Percentiles rank a stretch among this genome's conserved stretches.
phyloP scores from a whole-genome alignment of 2,797 vertebrate species.

The Enteromius treurensis region DNA sequence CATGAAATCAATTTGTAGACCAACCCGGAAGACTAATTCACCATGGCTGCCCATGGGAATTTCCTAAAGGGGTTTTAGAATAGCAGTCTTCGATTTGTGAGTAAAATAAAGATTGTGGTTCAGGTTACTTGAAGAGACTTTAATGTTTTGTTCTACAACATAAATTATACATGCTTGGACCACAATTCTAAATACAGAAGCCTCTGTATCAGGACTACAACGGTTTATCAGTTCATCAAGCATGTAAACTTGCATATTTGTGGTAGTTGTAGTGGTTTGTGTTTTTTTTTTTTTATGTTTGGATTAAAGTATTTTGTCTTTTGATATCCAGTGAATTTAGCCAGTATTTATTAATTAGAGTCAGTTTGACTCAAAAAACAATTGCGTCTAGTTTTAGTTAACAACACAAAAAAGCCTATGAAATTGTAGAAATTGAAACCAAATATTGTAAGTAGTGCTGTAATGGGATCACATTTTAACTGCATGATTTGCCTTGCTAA shows the following conservation, averaged over 20 bases:
- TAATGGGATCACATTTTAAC: neutral
- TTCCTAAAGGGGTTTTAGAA: conserved; percentile 14
- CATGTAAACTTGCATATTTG: neutral
- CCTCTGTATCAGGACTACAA: neutral
- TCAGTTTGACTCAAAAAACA: neutral
- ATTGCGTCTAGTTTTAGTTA: neutral
- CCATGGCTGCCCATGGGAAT: conserved; percentile 25
- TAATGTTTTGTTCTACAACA: neutral
- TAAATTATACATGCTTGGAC: neutral
- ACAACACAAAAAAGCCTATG: neutral
- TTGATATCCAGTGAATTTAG: neutral
- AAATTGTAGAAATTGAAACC: neutral
- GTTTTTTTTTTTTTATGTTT: neutral
- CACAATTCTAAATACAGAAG: neutral
- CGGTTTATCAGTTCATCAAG: neutral
- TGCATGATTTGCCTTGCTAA: neutral
- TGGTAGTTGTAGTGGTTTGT: neutral
- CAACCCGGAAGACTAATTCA: conserved; percentile 24
- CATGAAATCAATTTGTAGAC: conserved; percentile 36
- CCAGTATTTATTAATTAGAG: neutral
- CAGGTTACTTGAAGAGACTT: conserved; percentile 4
- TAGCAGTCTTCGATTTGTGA: conserved; percentile 9
- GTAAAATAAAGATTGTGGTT: conserved; percentile 20
- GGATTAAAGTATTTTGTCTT: neutral
- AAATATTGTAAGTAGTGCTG: neutral